A percentile compares a stretch with the other conserved stretches of the same genome.
phyloP scores from a whole-genome alignment of 2,888 invertebrate genomes.

The Myathropa florea region DNA sequence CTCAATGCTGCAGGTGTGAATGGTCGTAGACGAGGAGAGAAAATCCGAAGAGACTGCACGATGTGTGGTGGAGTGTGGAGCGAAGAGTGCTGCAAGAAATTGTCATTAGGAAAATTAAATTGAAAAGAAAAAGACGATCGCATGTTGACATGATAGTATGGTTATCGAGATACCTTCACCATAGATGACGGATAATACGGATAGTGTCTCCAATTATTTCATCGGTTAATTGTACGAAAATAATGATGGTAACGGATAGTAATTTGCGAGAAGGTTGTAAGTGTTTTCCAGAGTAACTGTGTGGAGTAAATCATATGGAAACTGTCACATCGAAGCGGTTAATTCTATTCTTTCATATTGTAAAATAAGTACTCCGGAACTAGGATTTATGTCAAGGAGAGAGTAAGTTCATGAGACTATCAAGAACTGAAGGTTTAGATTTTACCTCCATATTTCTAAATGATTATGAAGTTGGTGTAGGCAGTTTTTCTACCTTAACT shows the following conservation, averaged over 20 bases:
- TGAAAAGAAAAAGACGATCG: constrained; percentile 10
- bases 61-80: background rate
- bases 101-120: constrained; percentile 32
- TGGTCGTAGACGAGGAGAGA: constrained; percentile 36
- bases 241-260: constrained; percentile 21
- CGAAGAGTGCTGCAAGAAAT: constrained; percentile 22
- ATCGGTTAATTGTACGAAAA: constrained; percentile 27
- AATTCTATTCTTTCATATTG: background rate
- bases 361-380: background rate
- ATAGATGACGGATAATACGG: constrained; percentile 11
- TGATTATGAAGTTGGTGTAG: no score
- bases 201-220: constrained; percentile 10
- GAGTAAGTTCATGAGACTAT: background rate
- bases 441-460: background rate
- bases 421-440: background rate
- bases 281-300: background rate
- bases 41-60: constrained; percentile 29
- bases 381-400: background rate
- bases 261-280: background rate
- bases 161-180: constrained; percentile 38
- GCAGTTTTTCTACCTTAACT: background rate
- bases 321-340: background rate
- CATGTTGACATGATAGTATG: constrained; percentile 19
- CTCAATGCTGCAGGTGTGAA: constrained; percentile 61
- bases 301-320: background rate